Percentiles rank a stretch among this genome's conserved stretches.
Conservation (phyloP, 2,113 vertebrate genomes). For the Spea multiplicata region DNA sequence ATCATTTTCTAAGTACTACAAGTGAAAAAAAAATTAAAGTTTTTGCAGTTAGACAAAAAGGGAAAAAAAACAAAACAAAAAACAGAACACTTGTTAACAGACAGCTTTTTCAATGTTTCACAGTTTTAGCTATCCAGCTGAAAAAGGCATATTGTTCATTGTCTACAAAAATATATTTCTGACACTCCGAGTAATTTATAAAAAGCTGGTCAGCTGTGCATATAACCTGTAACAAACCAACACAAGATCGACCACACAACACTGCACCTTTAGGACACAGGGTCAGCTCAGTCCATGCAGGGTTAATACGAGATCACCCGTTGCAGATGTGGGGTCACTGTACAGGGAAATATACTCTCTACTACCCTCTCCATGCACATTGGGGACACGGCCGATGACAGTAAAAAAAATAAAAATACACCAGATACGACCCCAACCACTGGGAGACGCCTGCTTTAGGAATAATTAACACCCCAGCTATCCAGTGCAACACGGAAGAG, state of each 20-base stretch:
- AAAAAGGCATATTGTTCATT: conserved; percentile 53
- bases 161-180: conserved; percentile 74
- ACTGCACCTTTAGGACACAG: conserved; percentile 61
- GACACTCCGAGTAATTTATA: conserved; percentile 71
- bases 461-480: not conserved
- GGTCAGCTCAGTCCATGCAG: conserved; percentile 48
- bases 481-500: conserved; percentile 21
- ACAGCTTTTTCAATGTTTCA: conserved; percentile 66
- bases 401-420: conserved; percentile 11
- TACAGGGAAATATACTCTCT: conserved; percentile 43
- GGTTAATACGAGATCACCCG: conserved; percentile 48
- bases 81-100: conserved; percentile 61
- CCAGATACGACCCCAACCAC: conserved; percentile 6
- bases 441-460: conserved; percentile 7
- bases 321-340: conserved; percentile 43
- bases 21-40: conserved; percentile 48
- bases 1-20: conserved; percentile 46
- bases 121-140: conserved; percentile 62
- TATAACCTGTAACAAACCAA: conserved; percentile 66
- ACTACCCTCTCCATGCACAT: conserved; percentile 46
- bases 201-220: conserved; percentile 68
- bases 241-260: conserved; percentile 52
- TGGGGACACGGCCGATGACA: conserved; percentile 34
- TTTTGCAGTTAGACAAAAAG: conserved; percentile 50
- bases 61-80: conserved; percentile 50